A percentile compares a stretch with the other conserved stretches of the same genome.
Conservation (phyloP, 2,888 invertebrate species). For the Pseudeuparius sepicola region DNA sequence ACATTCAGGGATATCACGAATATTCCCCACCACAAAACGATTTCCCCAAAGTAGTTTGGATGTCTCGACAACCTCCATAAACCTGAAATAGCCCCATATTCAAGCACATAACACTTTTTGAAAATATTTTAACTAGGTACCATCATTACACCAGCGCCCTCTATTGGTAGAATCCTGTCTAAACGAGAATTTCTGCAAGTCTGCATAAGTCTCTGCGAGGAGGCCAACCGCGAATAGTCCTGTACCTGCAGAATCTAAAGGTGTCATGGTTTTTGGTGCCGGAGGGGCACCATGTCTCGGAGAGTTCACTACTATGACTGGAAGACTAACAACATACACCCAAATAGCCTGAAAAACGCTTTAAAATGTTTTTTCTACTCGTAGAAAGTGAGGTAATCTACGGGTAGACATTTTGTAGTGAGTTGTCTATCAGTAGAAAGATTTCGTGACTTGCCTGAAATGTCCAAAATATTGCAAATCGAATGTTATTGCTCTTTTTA, state of each 20-base stretch:
- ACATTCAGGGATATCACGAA: slow-evolving; percentile 83
- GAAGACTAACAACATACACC: slow-evolving; percentile 85
- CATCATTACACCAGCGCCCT: slow-evolving; percentile 89
- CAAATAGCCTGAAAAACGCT: slow-evolving; percentile 72
- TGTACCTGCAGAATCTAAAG: slow-evolving; percentile 76
- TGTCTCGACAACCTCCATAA: slow-evolving; percentile 79
- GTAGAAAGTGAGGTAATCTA: no score
- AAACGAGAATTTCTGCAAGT: slow-evolving; percentile 86
- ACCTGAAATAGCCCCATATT: no score
- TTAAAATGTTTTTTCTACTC: no score
- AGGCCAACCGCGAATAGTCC: slow-evolving; percentile 78
- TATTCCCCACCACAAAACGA: slow-evolving; percentile 89
- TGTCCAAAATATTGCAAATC: slow-evolving; percentile 89
- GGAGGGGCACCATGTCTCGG: slow-evolving; percentile 66
- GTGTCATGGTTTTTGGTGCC: slow-evolving; percentile 78
- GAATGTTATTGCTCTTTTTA: slow-evolving; percentile 71
- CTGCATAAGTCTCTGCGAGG: slow-evolving; percentile 81
- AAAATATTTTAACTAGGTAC: no score
- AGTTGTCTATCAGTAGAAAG: no score
- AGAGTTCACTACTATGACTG: slow-evolving; percentile 85
- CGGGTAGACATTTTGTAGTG: no score
- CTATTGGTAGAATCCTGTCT: slow-evolving; percentile 80
- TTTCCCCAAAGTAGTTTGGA: slow-evolving; percentile 93
- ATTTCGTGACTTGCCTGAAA: slow-evolving; percentile 64
- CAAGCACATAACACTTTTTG: no score